Base-by-base conservation (phyloP, 2,888 invertebrate species). In the Eurytoma adleriae region DNA sequence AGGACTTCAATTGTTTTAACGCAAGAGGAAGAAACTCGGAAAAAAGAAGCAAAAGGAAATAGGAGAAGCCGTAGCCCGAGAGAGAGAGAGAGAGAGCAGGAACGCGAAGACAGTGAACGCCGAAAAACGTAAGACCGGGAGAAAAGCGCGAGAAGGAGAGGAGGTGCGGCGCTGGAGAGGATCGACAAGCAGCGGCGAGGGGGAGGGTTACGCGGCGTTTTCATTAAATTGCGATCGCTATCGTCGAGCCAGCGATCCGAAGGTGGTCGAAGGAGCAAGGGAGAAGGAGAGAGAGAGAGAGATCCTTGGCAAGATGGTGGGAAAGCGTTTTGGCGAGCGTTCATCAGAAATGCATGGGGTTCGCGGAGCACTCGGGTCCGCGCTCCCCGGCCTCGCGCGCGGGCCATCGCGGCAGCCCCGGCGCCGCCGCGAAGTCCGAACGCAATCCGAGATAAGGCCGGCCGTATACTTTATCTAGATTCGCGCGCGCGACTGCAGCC, bases 291-390 rank as follows among this genome's bases (percentile, higher is more conserved):
- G 74, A 73, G 64, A 62, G 48, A 50, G 66, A 56, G 64, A 57
- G 67, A 81, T 78, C 66, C 16, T 71, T 71, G 66, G 78, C 72
- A 79, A 79, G 78, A 79, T 68, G 71, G 76, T 67, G 75, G 73
- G 68, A 71, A 74, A 76, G 66, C 79, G 74, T 78, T 83, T 80
- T 75, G 80, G 82, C 81, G 81, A 82, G 81, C 87, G 86, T 89
- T 89, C 89, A 88, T 89, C 89, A 88, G 89, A 89, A 89, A 90
- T 90, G 89, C 88, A 90, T 88, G 87, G 87, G 85, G 85, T 87
- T 87, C 80, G 77, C 77, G 80, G 80, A 27, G 59, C 50, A 16
- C 48, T 27, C 18, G 30, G 24, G n/a, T 30, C 20, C 50, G 71
- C 75, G 7, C 62, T 1, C 61, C 54, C 62, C 30, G 30, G 30